Evolutionary conservation across 2,113 vertebrate genomes (phyloP), one percentile per base, ranked within the genome.

Genomic region (Pangasianodon hypophthalmus): DNA sequence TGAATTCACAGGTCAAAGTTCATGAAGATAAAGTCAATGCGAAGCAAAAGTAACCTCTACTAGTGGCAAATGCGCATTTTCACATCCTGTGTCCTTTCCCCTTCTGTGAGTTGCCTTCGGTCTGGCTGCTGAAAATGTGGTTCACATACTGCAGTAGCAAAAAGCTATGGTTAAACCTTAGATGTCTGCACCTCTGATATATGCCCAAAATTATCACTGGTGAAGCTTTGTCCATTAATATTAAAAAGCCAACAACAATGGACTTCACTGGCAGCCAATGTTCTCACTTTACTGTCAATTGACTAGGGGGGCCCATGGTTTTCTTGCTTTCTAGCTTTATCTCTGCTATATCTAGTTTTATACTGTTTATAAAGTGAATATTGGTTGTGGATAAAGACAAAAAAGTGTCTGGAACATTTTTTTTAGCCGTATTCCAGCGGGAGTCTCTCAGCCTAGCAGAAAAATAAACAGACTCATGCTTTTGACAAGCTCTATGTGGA

Each of bases 401-500:
- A 85, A 50, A 73, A 84, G 52, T 88, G 91, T 89, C 92, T 91
- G 82, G 90, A 82, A 86, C 82, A 79, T 85, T 91, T 91, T 91
- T 91, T 90, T 90, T 88, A 88, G 91, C 56, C 46, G 9, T 91
- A 85, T 92, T 91, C 92, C 91, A 85, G 41, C 29, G 90, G 92
- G 64, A 88, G 80, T 60, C 69, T 85, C 48, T 85, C 60, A 88
- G 90, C 88, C 91, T 64, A 91, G 89, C 86, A 91, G 64, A 85
- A 64, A 64, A 85, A 48, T 54, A 89, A 86, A 88, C 56, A 90
- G 71, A 92, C 89, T 82, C 88, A 91, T 87, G 83, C 91, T 95
- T 92, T 86, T 94, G 91, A 94, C 92, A 92, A 89, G 85, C 77
- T 75, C 67, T 77, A 85, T 92, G 92, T 92, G 90, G 92, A 92